A percentile compares a stretch with the other conserved stretches of the same genome.
Evolutionary conservation across 30 jellyfish, hydroid and myxozoan species (phyloP).

Genomic region (Nemopilema nomurai): DNA sequence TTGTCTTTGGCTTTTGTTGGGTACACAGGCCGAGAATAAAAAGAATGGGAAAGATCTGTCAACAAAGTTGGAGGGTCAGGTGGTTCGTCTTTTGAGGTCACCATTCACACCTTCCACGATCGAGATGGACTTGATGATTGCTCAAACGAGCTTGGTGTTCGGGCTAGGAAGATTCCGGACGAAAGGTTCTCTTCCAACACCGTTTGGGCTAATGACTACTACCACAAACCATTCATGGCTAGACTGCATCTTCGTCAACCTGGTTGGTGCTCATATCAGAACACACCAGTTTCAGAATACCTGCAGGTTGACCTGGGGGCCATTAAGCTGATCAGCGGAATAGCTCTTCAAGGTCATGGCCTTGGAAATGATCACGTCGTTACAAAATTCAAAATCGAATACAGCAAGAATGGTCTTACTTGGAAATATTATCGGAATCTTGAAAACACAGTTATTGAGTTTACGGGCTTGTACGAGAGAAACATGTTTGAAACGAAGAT

Average conservation of each 20-base stretch:
- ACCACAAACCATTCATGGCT: conserved; percentile 11
- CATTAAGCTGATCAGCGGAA: conserved; percentile 14
- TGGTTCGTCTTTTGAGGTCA: background rate
- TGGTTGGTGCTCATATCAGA: conserved; percentile 42
- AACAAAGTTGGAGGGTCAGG: conserved; percentile 20
- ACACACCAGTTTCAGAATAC: conserved; percentile 29
- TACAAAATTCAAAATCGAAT: conserved; percentile 11
- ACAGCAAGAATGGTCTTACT: conserved; percentile 4
- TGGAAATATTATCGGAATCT: conserved; percentile 17
- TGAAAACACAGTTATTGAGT: conserved; percentile 2
- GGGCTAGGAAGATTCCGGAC: conserved; percentile 32
- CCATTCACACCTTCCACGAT: conserved; percentile 20
- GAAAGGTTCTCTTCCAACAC: conserved; percentile 29
- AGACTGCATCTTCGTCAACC: conserved; percentile 5
- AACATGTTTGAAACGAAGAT: conserved; percentile 9
- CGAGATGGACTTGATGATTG: conserved; percentile 41
- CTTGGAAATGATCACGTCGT: background rate
- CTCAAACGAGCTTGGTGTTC: conserved; percentile 44
- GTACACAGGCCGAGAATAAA: conserved; percentile 39
- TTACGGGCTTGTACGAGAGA: background rate
- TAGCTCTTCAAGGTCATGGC: conserved; percentile 40
- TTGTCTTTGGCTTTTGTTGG: conserved; percentile 47
- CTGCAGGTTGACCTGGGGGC: conserved; percentile 49
- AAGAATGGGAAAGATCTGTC: conserved; percentile 40
- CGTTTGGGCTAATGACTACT: background rate